A percentile compares a stretch with the other conserved stretches of the same genome.
phyloP scores from a whole-genome alignment of 2,888 invertebrate genomes.

The Oxystoma pomonae region DNA sequence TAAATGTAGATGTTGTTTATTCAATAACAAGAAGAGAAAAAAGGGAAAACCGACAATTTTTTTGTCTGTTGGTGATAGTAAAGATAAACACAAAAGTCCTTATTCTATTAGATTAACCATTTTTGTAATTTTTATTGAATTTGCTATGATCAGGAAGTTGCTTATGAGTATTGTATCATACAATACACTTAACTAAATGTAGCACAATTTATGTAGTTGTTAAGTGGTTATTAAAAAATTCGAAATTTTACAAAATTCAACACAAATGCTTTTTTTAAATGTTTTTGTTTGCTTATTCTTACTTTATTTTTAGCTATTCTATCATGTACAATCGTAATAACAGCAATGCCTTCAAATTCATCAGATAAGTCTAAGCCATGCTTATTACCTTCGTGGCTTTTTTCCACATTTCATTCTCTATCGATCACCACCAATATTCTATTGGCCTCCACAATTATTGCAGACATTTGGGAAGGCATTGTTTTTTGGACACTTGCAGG shows the following conservation, averaged over 20 bases:
- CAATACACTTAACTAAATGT: no score
- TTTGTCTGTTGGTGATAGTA: no score
- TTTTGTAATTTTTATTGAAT: no score
- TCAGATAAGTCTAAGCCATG: slow-evolving; percentile 39
- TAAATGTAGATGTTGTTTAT: no score
- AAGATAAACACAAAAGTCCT: no score
- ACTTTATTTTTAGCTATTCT: slow-evolving; percentile 21
- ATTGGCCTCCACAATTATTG: slow-evolving; percentile 54
- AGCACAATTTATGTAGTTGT: no score
- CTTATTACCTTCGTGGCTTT: slow-evolving; percentile 36
- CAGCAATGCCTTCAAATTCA: slow-evolving; percentile 54
- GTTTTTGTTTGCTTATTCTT: slow-evolving; percentile 1
- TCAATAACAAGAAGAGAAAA: no score
- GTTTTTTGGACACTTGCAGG: slow-evolving; percentile 59
- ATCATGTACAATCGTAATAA: slow-evolving; percentile 41
- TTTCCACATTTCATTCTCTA: slow-evolving; percentile 48
- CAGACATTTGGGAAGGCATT: slow-evolving; percentile 60
- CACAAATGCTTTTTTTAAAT: not conserved
- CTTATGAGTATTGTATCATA: no score
- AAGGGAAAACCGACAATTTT: no score
- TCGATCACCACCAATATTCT: slow-evolving; percentile 50
- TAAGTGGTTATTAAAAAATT: no score
- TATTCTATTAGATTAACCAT: no score
- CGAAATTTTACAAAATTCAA: not conserved
- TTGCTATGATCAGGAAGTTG: no score